A percentile compares a stretch with the other conserved stretches of the same genome.
These are phyloP conservation scores for Coelogynopora nodosa DNA, from an alignment of 2,888 invertebrate genomes.

Conservation along the genomic window DNA sequence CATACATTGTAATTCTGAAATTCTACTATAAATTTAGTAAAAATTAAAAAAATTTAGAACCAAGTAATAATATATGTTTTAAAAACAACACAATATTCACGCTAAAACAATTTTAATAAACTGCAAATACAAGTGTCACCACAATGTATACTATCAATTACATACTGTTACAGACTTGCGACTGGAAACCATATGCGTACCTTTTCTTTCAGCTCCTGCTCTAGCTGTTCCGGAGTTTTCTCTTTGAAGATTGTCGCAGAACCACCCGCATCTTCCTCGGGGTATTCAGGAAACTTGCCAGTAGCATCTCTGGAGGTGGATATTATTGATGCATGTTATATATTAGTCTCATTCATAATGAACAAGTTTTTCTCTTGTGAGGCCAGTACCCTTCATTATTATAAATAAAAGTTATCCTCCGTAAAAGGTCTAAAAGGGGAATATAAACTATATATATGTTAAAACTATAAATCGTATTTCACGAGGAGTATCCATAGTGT, in stretches of 20 bases:
- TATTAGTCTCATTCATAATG: too few species aligned
- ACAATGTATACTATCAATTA: too few species aligned
- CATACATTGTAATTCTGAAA: not conserved
- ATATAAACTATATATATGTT: too few species aligned
- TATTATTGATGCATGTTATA: slow-evolving; percentile 3
- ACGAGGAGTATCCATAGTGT: too few species aligned
- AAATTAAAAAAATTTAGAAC: too few species aligned
- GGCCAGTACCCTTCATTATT: too few species aligned
- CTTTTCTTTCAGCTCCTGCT: slow-evolving; percentile 59
- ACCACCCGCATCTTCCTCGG: slow-evolving; percentile 83
- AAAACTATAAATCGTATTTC: too few species aligned
- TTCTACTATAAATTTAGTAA: not conserved
- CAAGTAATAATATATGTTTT: too few species aligned
- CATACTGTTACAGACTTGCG: not conserved
- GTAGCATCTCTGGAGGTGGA: slow-evolving; percentile 59
- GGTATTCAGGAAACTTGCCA: slow-evolving; percentile 77
- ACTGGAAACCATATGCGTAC: slow-evolving; percentile 49
- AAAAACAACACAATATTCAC: too few species aligned
- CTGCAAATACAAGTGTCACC: not conserved
- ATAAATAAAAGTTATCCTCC: too few species aligned
- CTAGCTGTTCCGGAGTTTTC: slow-evolving; percentile 60
- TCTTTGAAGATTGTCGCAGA: slow-evolving; percentile 73
- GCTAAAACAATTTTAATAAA: not conserved
- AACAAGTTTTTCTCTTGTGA: too few species aligned
- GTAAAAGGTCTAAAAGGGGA: too few species aligned